Conservation (phyloP, 2,113 vertebrate genomes). For the Merops nubicus region DNA sequence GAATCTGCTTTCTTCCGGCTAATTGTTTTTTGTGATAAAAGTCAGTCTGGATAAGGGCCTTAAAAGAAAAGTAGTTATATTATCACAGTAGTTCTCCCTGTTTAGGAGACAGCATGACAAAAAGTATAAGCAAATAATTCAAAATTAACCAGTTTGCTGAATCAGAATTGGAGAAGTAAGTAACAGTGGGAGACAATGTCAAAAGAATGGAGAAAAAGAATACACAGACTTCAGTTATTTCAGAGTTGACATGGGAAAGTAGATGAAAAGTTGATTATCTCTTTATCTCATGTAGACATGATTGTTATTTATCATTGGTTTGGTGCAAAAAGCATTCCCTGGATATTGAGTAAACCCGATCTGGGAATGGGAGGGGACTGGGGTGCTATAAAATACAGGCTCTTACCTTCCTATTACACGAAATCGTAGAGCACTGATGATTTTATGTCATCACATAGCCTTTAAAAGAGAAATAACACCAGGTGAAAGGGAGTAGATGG, state of each 20-base stretch:
- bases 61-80: background rate
- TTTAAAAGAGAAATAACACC: background rate
- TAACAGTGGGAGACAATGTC: rapidly evolving
- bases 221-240: background rate
- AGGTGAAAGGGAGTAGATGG: background rate
- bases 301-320: background rate
- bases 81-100: background rate
- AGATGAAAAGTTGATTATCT: background rate
- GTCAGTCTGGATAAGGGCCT: background rate
- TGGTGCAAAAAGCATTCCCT: background rate
- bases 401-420: background rate
- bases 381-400: rapidly evolving
- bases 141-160: background rate
- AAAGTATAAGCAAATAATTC: background rate
- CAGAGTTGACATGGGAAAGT: background rate
- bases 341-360: background rate
- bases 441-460: background rate
- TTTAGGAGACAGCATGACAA: background rate
- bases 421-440: background rate
- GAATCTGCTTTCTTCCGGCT: background rate
- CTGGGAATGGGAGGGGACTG: background rate
- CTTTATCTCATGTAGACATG: background rate
- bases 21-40: background rate
- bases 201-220: background rate
- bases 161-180: background rate